These are phyloP conservation scores for Athalia circularis DNA, from an alignment of 2,888 invertebrate species.

Conservation along the genomic window DNA sequence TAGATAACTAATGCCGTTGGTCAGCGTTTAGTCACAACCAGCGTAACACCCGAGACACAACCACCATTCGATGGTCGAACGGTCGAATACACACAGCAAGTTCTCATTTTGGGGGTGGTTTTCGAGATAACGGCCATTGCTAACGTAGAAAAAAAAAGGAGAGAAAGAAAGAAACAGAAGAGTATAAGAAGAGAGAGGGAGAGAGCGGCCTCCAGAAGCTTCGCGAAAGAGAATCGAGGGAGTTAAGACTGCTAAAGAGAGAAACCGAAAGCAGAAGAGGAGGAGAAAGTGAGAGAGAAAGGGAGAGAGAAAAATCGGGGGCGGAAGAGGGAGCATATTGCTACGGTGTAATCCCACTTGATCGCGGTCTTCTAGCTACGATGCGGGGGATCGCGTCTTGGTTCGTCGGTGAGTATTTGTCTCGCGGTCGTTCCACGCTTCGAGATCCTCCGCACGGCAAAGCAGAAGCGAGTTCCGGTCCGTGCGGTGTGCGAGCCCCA, in stretches of 20 bases:
- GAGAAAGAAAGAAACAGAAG: conserved; percentile 32
- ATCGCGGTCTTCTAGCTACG: conserved; percentile 67
- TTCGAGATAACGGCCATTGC: conserved; percentile 66
- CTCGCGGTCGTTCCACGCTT: conserved; percentile 21
- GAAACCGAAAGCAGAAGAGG: conserved; percentile 32
- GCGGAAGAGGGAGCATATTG: conserved; percentile 65
- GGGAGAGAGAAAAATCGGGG: conserved; percentile 33
- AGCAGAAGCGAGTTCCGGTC: conserved; percentile 56
- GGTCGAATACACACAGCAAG: conserved; percentile 59
- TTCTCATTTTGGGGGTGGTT: conserved; percentile 63
- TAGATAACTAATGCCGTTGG: conserved; percentile 51
- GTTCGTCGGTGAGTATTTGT: conserved; percentile 44
- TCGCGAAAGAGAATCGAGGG: conserved; percentile 39
- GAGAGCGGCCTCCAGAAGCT: conserved; percentile 53
- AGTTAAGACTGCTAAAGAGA: conserved; percentile 9
- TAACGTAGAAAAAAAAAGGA: conserved; percentile 50
- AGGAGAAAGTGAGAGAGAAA: conserved; percentile 27
- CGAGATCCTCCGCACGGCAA: conserved; percentile 54
- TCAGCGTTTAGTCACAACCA: conserved; percentile 61
- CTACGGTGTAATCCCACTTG: conserved; percentile 71
- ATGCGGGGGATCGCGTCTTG: conserved; percentile 23
- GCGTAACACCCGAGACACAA: conserved; percentile 50
- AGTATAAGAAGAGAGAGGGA: conserved; percentile 48
- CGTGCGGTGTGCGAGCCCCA: conserved; percentile 62
- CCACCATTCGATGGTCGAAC: conserved; percentile 38